phyloP scores from a whole-genome alignment of 1,140 invertebrate genomes.

The Conus ventricosus region DNA sequence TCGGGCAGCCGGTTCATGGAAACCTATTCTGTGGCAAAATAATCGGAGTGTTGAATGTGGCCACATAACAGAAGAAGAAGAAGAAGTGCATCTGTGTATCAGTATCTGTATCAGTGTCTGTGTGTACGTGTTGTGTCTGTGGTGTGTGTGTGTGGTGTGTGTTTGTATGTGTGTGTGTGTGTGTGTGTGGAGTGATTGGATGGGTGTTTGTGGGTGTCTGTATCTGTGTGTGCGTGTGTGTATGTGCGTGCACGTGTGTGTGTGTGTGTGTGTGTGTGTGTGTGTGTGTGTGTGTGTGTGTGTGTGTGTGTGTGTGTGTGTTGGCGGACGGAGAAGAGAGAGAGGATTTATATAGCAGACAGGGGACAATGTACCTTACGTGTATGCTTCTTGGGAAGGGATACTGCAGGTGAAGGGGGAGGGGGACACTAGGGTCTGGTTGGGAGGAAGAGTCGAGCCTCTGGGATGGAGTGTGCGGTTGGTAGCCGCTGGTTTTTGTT shows the following conservation, averaged over 20 bases:
- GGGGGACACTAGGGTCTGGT: no score
- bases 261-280: neutral
- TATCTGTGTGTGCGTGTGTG: neutral
- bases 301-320: neutral
- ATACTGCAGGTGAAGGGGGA: no score
- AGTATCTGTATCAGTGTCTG: neutral
- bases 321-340: neutral
- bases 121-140: neutral
- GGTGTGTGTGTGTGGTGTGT: neutral
- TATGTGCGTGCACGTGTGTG: neutral
- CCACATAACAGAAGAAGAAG: no score
- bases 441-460: no score
- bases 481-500: no score
- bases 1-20: no score
- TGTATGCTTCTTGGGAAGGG: no score
- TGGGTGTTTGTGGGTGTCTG: neutral
- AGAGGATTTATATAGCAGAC: no score
- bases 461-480: no score
- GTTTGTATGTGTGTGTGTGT: slow-evolving; percentile 1
- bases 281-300: neutral
- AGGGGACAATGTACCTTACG: no score
- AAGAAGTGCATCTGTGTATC: neutral
- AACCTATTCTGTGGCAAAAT: no score
- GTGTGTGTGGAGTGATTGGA: neutral
- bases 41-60: no score